Evolutionary conservation across 2,113 vertebrate species (phyloP).

Genomic region (Eudyptes chrysolophus): DNA sequence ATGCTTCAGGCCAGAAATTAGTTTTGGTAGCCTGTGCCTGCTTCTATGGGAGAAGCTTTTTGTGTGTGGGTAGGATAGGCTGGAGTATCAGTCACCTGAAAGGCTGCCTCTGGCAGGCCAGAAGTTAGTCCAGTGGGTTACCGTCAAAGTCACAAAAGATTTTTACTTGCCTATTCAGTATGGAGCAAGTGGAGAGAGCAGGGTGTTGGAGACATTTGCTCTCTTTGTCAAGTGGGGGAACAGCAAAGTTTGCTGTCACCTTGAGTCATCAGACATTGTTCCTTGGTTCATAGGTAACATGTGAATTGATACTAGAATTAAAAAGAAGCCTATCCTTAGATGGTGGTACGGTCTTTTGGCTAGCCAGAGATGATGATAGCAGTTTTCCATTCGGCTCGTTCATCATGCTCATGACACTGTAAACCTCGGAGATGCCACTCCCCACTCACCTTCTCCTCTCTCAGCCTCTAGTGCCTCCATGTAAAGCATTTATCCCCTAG

Average conservation of each 20-base stretch:
- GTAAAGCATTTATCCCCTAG: background rate
- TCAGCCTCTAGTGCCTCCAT: rapidly evolving
- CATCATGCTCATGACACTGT: background rate
- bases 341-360: background rate
- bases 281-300: background rate
- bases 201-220: background rate
- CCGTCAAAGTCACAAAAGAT: background rate
- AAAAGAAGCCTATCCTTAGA: background rate
- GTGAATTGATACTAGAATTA: background rate
- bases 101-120: background rate
- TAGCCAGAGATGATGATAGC: background rate
- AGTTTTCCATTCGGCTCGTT: background rate
- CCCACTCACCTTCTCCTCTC: rapidly evolving
- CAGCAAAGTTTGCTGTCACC: background rate
- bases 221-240: background rate
- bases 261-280: background rate
- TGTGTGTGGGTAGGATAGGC: background rate
- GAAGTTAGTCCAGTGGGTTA: background rate
- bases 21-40: background rate
- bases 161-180: background rate
- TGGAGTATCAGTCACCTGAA: background rate
- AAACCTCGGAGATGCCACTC: background rate
- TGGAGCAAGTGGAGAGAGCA: background rate
- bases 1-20: background rate
- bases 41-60: background rate